A percentile compares a stretch with the other conserved stretches of the same genome.
Evolutionary conservation across 1,140 invertebrate genomes (phyloP).

Genomic region (Trialeurodes vaporariorum): DNA sequence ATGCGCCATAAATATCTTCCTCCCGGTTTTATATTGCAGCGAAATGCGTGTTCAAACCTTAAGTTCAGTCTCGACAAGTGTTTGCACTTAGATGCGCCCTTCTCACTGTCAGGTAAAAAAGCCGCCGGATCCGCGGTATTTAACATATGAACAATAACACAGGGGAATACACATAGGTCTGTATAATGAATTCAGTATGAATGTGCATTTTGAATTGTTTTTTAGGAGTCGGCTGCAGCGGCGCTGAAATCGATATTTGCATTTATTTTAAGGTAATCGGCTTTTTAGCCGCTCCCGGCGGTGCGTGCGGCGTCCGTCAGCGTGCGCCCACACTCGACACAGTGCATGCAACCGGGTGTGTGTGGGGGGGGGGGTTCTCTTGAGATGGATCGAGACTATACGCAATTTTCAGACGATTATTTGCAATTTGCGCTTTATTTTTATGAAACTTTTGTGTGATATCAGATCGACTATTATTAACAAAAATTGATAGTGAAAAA

Average conservation of each 20-base stretch:
- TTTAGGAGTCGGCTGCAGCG: background rate
- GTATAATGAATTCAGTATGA: too few relatives aligned
- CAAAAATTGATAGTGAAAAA: too few relatives aligned
- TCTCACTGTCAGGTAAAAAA: background rate
- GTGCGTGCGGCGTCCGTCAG: too few relatives aligned
- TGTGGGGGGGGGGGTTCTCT: too few relatives aligned
- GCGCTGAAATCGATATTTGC: background rate
- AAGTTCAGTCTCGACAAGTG: background rate
- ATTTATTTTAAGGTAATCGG: background rate
- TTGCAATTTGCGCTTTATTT: too few relatives aligned
- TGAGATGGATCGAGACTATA: too few relatives aligned
- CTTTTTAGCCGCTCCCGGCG: background rate
- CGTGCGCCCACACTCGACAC: too few relatives aligned
- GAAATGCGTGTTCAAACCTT: background rate
- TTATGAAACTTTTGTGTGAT: too few relatives aligned
- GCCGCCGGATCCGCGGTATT: background rate
- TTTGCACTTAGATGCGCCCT: background rate
- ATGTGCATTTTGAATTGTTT: background rate
- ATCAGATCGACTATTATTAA: too few relatives aligned
- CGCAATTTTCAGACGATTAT: too few relatives aligned
- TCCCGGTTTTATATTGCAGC: background rate
- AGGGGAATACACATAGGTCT: background rate
- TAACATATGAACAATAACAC: background rate
- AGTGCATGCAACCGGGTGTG: too few relatives aligned
- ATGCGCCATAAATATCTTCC: background rate